A percentile compares a stretch with the other conserved stretches of the same genome.
Evolutionary conservation across 2,797 vertebrate genomes (phyloP).

Genomic region (Semotilus atromaculatus): DNA sequence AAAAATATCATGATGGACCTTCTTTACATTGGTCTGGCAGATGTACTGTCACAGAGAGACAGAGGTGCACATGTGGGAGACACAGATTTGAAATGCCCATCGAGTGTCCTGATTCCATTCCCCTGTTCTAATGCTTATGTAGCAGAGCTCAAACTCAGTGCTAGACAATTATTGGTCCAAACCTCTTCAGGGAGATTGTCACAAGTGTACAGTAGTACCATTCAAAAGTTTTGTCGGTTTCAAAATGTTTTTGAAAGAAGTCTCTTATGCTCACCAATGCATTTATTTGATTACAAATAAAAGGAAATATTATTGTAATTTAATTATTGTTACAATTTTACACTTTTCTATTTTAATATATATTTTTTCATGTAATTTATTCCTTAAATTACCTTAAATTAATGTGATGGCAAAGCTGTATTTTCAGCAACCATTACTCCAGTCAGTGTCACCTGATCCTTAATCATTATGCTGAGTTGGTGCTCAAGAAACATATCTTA

Average conservation of each 20-base stretch:
- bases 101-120: background rate
- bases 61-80: background rate
- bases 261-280: background rate
- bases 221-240: background rate
- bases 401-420: background rate
- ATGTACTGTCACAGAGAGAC: background rate
- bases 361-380: background rate
- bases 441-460: background rate
- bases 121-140: background rate
- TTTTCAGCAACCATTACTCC: background rate
- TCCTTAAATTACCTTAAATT: too few species aligned
- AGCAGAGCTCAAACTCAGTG: background rate
- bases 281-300: background rate
- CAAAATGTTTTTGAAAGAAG: background rate
- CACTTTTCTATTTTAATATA: background rate
- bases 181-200: background rate
- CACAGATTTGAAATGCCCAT: background rate
- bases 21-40: background rate
- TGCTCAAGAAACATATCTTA: background rate
- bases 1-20: background rate
- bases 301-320: background rate
- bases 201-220: background rate
- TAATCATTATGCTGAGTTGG: background rate
- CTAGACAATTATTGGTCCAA: background rate
- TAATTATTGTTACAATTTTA: background rate